These are phyloP conservation scores for Esox masquinongy DNA, from an alignment of 2,797 vertebrate species.

Conservation along the genomic window DNA sequence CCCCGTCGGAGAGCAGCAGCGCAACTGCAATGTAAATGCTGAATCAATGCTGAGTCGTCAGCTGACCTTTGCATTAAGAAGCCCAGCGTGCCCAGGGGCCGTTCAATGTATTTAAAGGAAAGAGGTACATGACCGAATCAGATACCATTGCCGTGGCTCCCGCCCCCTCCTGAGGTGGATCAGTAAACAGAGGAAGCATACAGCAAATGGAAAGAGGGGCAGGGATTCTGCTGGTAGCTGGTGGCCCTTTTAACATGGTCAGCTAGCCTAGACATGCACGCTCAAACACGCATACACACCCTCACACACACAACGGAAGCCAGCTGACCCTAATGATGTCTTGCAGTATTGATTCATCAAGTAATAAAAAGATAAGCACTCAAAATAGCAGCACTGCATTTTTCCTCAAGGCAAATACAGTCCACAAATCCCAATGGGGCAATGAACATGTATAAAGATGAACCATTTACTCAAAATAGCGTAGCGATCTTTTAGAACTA, in stretches of 20 bases:
- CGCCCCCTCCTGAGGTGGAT: slow-evolving; percentile 46
- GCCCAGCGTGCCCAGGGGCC: slow-evolving; percentile 42
- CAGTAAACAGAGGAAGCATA: slow-evolving; percentile 45
- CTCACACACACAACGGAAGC: background rate
- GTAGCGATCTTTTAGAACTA: slow-evolving; percentile 3
- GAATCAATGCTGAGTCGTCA: slow-evolving; percentile 61
- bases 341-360: slow-evolving; percentile 22
- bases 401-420: slow-evolving; percentile 16
- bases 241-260: background rate
- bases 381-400: slow-evolving; percentile 22
- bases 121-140: slow-evolving; percentile 54
- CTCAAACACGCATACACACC: background rate
- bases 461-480: background rate
- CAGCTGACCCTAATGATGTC: slow-evolving; percentile 16
- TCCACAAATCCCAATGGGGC: slow-evolving; percentile 9
- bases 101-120: slow-evolving; percentile 61
- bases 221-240: slow-evolving; percentile 25
- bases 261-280: background rate
- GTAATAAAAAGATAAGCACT: slow-evolving; percentile 29
- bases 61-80: slow-evolving; percentile 66
- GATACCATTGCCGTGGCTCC: slow-evolving; percentile 48
- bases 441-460: background rate
- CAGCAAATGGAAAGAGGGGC: slow-evolving; percentile 43
- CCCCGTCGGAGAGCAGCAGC: slow-evolving; percentile 54
- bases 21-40: slow-evolving; percentile 68